Conservation (phyloP, 1,140 invertebrate species). For the Drosophila miranda region DNA sequence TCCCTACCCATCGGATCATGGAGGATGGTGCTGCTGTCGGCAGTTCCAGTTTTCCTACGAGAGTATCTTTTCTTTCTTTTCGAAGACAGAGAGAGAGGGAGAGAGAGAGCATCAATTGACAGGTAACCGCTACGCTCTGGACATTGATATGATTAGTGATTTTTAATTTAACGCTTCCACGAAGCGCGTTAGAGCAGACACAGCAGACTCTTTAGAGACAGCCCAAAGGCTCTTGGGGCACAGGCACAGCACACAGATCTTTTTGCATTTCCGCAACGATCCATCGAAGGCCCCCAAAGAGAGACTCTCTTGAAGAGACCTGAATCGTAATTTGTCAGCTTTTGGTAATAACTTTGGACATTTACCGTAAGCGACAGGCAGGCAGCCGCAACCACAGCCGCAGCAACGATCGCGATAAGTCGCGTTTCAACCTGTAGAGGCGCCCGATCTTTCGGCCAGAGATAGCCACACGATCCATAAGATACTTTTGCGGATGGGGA, state of each 20-base stretch:
- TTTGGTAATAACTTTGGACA: slow-evolving; percentile 78
- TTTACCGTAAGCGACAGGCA: slow-evolving; percentile 67
- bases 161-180: slow-evolving; percentile 53
- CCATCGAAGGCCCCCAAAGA: slow-evolving; percentile 14
- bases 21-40: slow-evolving; percentile 28
- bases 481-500: slow-evolving; percentile 46
- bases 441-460: slow-evolving; percentile 38
- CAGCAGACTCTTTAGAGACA: slow-evolving; percentile 22
- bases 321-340: slow-evolving; percentile 74
- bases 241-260: slow-evolving; percentile 34
- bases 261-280: slow-evolving; percentile 64
- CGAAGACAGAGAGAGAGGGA: slow-evolving; percentile 3
- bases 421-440: slow-evolving; percentile 57
- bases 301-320: slow-evolving; percentile 38
- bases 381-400: neutral
- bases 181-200: slow-evolving; percentile 44
- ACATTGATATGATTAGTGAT: slow-evolving; percentile 76
- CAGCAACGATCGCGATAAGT: slow-evolving; percentile 58
- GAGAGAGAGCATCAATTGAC: slow-evolving; percentile 54
- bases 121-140: slow-evolving; percentile 60
- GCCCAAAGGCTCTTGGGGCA: slow-evolving; percentile 19
- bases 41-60: slow-evolving; percentile 41
- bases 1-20: neutral
- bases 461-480: slow-evolving; percentile 59
- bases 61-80: slow-evolving; percentile 25